Conservation (phyloP, 2,888 invertebrate species). For the Idaea dimidiata region DNA sequence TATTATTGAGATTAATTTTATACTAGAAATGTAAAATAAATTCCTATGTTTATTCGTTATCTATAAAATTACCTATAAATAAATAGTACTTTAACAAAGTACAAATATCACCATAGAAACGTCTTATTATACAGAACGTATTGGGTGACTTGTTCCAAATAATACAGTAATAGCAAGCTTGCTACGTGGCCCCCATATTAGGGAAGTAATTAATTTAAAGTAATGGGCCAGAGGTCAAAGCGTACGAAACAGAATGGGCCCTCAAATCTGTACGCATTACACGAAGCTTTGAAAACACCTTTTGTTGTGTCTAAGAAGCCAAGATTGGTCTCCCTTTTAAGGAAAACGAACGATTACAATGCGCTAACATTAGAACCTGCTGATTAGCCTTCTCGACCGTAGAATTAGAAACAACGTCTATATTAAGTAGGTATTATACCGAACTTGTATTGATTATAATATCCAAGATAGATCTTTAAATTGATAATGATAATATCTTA, state of each 20-base stretch:
- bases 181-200: constrained; percentile 6
- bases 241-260: background rate
- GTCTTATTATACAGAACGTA: background rate
- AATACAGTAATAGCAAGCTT: background rate
- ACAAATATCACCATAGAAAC: background rate
- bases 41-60: background rate
- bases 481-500: too few species aligned
- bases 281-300: constrained; percentile 1
- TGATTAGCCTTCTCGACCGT: background rate
- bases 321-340: constrained; percentile 1
- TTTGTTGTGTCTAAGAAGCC: background rate
- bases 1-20: too few species aligned
- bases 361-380: background rate
- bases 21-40: too few species aligned
- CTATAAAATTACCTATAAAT: background rate
- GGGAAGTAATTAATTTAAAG: constrained; percentile 12
- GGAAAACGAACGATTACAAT: background rate
- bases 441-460: too few species aligned
- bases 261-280: background rate
- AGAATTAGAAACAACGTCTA: background rate
- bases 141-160: background rate
- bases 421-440: background rate
- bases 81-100: background rate
- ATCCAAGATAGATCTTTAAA: too few species aligned
- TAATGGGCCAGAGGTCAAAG: constrained; percentile 8